Conservation (phyloP, 1,140 invertebrate genomes). For the Hyphantria cunea region DNA sequence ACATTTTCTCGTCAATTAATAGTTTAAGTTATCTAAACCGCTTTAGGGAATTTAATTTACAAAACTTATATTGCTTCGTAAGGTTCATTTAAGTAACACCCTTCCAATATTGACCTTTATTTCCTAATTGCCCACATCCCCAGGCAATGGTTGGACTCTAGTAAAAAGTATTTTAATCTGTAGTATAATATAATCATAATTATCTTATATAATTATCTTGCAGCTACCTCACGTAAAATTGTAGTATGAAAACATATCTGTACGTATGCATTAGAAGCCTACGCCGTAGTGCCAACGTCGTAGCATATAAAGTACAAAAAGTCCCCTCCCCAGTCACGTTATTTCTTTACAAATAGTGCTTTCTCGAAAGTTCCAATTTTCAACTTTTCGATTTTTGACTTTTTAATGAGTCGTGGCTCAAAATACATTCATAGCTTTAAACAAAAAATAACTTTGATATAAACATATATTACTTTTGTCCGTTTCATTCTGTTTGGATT, state of each 20-base stretch:
- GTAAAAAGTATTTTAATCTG: slow-evolving; percentile 16
- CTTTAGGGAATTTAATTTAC: slow-evolving; percentile 41
- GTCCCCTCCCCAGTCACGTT: too few relatives aligned
- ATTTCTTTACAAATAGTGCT: too few relatives aligned
- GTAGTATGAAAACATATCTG: neutral
- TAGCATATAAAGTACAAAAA: too few relatives aligned
- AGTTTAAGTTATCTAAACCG: slow-evolving; percentile 11
- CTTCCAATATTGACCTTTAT: slow-evolving; percentile 46
- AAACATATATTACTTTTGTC: too few relatives aligned
- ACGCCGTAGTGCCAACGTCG: neutral
- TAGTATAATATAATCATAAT: slow-evolving; percentile 18
- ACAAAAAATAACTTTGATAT: too few relatives aligned
- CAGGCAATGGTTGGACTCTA: slow-evolving; percentile 26
- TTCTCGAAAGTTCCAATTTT: too few relatives aligned
- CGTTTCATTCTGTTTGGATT: too few relatives aligned
- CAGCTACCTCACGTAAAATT: slow-evolving; percentile 6
- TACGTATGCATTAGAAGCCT: too few relatives aligned
- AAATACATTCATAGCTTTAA: too few relatives aligned
- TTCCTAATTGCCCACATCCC: slow-evolving; percentile 53
- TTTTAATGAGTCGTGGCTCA: too few relatives aligned
- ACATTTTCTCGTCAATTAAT: neutral
- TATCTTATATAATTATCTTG: too few relatives aligned
- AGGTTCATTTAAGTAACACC: slow-evolving; percentile 36
- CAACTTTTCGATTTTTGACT: too few relatives aligned
- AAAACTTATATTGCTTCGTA: slow-evolving; percentile 53